Evolutionary conservation across 2,888 invertebrate species (phyloP), one percentile per base, ranked within the genome.

Genomic region (Epistrophe eligans): DNA sequence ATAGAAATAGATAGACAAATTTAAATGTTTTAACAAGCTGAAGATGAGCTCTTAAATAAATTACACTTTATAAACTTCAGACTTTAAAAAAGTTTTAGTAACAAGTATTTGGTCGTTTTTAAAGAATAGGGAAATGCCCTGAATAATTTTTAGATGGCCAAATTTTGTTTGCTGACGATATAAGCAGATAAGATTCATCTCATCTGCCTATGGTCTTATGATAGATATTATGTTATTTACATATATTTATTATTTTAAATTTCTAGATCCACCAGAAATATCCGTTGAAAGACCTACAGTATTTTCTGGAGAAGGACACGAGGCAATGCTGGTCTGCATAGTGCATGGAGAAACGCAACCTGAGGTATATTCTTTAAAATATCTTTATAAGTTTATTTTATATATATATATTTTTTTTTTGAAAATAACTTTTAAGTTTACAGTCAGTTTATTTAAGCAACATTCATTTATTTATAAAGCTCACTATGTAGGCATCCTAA

Each of bases 271-370:
- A 77, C 93, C 93, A 79, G 93, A 93, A 91, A 93, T 93, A 90
- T 91, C 92, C 89, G 93, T 95, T 84, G 95, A 95, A 91, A 93
- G 94, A 89, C 94, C 95, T 64, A 94, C 95, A 91, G 95, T 95
- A 76, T 95, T 95, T 91, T 95, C 95, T 7, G 95, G 95, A 13
- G 95, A 95, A 91, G 95, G 95, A 79, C 94, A 94, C 90, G 95
- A 95, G 91, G 95, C 95, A 32, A 95, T 95, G 91, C 93, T 95
- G 72, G 95, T 95, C 70, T 95, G 95, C 91, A 95, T 95, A 88
- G 95, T 95, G 45, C 95, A 95, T 90, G 95, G 95, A 35, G 95
- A 95, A 92, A 95, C 95, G 80, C 94, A 94, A 90, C 95, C 95
- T 79, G 95, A 95, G 93, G 95, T 95, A 94, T 19, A 64, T 45